Base-by-base conservation (phyloP, 2,113 vertebrate genomes). In the Datnioides undecimradiatus region DNA sequence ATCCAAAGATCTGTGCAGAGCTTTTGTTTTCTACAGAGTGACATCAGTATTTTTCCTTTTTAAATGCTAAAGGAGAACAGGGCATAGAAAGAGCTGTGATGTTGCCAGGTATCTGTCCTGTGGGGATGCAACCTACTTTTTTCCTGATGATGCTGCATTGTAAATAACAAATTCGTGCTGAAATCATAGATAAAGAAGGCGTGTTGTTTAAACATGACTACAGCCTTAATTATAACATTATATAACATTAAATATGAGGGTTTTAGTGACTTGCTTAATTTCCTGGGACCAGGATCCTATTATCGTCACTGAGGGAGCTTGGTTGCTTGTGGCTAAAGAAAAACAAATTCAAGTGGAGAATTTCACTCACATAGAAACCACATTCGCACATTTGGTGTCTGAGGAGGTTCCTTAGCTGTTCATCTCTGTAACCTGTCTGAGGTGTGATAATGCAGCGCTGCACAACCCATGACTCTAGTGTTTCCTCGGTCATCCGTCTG, bases 401-500 rank as follows among this genome's bases (percentile, higher is more conserved):
- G 25, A 60, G 72, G 51, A 43, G 5, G 43, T 29, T 43, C 8
- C 36, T 55, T n/a, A 40, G 21, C 34, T 59, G 34, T 46, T 13
- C 5, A 23, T 63, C n/a, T 78, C 10, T 27, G 1, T n/a, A 38
- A 77, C 48, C 31, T 57, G 51, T 59, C 41, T 29, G 62, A 76
- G 57, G 72, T 69, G 72, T 82, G 52, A 59, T 31, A 41, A 34
- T 36, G 49, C 21, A 58, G 13, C 3, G n/a, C 17, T 36, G 27
- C 29, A 17, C 59, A 41, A 25, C 29, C 31, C 13, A 9, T 2
- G 52, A 58, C 36, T 8, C 7, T 25, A 40, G 34, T 25, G 70
- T 70, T 76, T 77, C 63, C 78, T 66, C 29, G 1, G 5, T 64
- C 11, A 38, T 34, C 25, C n/a, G 19, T 68, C 65, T 54, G 21